These are phyloP conservation scores for Axis porcinus DNA, from an alignment of 2,113 vertebrate species.

Conservation along the genomic window DNA sequence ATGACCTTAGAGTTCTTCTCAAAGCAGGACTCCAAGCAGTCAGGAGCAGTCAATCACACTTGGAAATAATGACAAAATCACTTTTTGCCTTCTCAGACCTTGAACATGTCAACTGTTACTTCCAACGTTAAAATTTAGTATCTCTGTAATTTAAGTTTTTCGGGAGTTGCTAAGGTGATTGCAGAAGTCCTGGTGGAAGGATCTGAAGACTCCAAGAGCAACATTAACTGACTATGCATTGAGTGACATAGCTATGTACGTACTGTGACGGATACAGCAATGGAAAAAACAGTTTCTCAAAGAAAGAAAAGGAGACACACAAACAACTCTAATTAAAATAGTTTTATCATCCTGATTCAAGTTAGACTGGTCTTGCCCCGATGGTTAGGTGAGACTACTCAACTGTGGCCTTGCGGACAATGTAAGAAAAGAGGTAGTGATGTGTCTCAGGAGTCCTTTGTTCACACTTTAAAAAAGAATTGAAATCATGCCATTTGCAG, in stretches of 20 bases:
- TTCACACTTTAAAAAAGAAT: not conserved
- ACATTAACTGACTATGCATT: not conserved
- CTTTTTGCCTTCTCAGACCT: not conserved
- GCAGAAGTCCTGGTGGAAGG: not conserved
- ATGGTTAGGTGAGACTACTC: not conserved
- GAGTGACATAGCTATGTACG: accelerated
- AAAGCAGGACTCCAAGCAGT: not conserved
- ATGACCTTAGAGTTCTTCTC: not conserved
- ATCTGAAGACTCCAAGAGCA: not conserved
- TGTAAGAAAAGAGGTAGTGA: not conserved
- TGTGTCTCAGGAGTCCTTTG: not conserved
- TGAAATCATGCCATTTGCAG: not conserved
- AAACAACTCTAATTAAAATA: not conserved
- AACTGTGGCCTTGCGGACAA: not conserved
- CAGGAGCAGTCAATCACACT: not conserved
- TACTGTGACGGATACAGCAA: not conserved
- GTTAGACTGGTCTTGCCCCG: not conserved
- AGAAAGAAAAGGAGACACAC: not conserved
- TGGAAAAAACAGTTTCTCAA: not conserved
- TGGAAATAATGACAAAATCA: not conserved
- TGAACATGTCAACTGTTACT: not conserved
- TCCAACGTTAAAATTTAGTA: not conserved
- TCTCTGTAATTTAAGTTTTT: not conserved
- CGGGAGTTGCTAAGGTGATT: not conserved
- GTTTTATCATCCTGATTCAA: not conserved